Conservation (phyloP, 1,140 invertebrate species). For the Paraescarpia echinospica region DNA sequence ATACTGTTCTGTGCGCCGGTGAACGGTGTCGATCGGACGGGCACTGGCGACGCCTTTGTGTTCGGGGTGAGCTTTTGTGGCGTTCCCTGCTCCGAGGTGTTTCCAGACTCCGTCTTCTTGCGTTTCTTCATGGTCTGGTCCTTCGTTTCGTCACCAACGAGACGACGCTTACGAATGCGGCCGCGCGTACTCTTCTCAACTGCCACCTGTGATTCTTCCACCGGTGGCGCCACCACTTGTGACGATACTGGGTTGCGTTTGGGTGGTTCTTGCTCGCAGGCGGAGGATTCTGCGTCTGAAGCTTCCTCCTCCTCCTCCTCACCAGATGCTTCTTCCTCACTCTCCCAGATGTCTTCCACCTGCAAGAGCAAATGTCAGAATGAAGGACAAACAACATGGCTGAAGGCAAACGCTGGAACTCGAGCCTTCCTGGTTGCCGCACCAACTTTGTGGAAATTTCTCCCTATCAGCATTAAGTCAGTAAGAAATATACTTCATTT, state of each 20-base stretch:
- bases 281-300: constrained; percentile 10
- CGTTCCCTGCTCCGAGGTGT: neutral
- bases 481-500: no score
- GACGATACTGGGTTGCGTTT: neutral
- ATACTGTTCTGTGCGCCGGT: neutral
- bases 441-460: no score
- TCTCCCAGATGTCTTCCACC: constrained; percentile 24
- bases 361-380: neutral
- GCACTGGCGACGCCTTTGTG: constrained; percentile 16
- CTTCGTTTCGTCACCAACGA: constrained; percentile 51
- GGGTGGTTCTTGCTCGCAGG: constrained; percentile 33
- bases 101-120: neutral
- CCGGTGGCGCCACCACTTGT: constrained; percentile 9
- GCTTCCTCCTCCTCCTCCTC: constrained; percentile 30
- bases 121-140: constrained; percentile 29
- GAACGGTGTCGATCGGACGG: neutral
- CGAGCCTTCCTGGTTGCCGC: no score
- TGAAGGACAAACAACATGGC: neutral
- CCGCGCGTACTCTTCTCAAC: constrained; percentile 40
- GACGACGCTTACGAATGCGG: constrained; percentile 46
- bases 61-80: neutral
- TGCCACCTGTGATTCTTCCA: constrained; percentile 33
- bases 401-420: no score
- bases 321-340: constrained; percentile 32
- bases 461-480: no score